These are phyloP conservation scores for Sphaerolaimus hirsutus DNA, from an alignment of 2,888 invertebrate species.

Conservation along the genomic window DNA sequence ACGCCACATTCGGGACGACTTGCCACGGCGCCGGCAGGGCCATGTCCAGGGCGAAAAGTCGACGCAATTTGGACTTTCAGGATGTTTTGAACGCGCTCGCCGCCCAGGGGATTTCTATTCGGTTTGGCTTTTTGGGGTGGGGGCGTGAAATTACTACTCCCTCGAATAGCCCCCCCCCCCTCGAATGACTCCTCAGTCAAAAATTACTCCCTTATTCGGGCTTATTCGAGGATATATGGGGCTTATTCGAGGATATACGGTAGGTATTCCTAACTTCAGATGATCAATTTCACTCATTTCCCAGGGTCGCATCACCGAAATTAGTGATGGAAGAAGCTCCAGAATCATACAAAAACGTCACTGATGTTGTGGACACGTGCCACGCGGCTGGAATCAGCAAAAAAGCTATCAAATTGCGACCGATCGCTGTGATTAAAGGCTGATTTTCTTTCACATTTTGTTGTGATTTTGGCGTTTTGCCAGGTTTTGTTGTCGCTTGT, in stretches of 20 bases:
- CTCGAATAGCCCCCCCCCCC: too few species aligned
- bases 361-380: conserved; percentile 93
- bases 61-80: conserved; percentile 74
- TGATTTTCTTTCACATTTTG: conserved; percentile 31
- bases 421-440: conserved; percentile 95
- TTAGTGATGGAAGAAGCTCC: conserved; percentile 99
- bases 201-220: too few species aligned
- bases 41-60: conserved; percentile 79
- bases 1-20: conserved; percentile 95
- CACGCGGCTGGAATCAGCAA: conserved; percentile 88
- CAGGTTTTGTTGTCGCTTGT: too few species aligned
- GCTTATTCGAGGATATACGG: too few species aligned
- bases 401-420: conserved; percentile 78
- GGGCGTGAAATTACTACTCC: too few species aligned
- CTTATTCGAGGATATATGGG: too few species aligned
- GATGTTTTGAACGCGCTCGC: conserved; percentile 62
- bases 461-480: too few species aligned
- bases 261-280: too few species aligned
- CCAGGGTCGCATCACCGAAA: conserved; percentile 83
- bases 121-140: too few species aligned
- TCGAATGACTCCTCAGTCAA: too few species aligned
- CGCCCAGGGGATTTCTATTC: conserved; percentile 42
- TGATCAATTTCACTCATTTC: too few species aligned
- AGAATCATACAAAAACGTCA: conserved; percentile 96
- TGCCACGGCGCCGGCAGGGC: conserved; percentile 97